phyloP scores from a whole-genome alignment of 1,140 invertebrate species.

The Eriocheir sinensis region DNA sequence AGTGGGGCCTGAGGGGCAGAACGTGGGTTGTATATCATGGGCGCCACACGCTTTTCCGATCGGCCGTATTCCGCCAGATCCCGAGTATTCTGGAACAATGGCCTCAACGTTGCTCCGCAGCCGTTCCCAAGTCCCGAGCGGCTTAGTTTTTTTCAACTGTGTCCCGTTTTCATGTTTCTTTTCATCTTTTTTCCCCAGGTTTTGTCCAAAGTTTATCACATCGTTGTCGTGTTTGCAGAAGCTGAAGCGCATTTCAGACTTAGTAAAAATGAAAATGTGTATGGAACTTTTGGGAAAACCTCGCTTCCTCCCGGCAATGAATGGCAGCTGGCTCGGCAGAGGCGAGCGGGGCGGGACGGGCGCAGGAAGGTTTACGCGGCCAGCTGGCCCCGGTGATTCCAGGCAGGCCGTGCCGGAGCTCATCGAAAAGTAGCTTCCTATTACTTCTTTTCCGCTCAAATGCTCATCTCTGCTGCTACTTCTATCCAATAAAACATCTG shows the following conservation, averaged over 20 bases:
- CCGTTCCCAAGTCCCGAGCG: background rate
- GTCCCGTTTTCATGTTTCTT: background rate
- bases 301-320: background rate
- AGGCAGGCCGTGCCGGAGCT: background rate
- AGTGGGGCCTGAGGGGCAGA: too few relatives aligned
- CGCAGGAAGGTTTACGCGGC: background rate
- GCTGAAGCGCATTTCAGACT: background rate
- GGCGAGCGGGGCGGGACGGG: background rate
- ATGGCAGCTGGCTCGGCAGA: background rate
- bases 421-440: background rate
- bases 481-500: too few relatives aligned
- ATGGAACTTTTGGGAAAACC: background rate
- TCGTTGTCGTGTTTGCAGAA: background rate
- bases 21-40: too few relatives aligned
- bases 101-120: background rate
- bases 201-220: background rate
- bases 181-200: background rate
- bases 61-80: too few relatives aligned
- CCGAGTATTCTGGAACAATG: background rate
- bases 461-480: too few relatives aligned
- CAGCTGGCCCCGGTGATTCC: background rate
- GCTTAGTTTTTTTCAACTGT: background rate
- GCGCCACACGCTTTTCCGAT: too few relatives aligned
- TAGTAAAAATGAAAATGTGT: conserved; percentile 18
- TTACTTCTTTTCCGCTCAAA: too few relatives aligned